Conservation (phyloP, 2,797 vertebrate genomes). For the Microcaecilia unicolor region DNA sequence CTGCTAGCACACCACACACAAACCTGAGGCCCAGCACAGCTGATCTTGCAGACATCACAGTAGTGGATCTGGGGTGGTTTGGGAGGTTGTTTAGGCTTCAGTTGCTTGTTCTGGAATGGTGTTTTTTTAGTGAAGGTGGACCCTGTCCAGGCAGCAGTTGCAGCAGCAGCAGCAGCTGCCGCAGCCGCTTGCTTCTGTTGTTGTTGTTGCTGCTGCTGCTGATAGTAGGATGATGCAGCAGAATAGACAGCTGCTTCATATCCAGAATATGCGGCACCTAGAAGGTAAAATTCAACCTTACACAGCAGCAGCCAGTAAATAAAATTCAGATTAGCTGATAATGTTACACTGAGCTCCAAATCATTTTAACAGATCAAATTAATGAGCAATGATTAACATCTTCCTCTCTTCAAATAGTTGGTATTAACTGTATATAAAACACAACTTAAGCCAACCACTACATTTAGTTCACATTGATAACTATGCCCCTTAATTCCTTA, state of each 20-base stretch:
- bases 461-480: too few relatives aligned
- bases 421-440: too few relatives aligned
- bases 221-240: constrained; percentile 92
- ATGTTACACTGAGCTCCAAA: too few relatives aligned
- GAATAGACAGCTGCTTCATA: constrained; percentile 97
- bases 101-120: constrained; percentile 89
- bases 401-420: too few relatives aligned
- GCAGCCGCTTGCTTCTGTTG: constrained; percentile 81
- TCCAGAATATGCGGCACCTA: constrained; percentile 92
- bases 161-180: constrained; percentile 79
- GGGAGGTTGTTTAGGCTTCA: constrained; percentile 89
- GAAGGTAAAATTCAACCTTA: constrained; percentile 9
- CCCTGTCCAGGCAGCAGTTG: constrained; percentile 86
- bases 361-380: too few relatives aligned
- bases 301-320: neutral
- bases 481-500: too few relatives aligned
- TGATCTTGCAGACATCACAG: constrained; percentile 97
- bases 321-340: too few relatives aligned
- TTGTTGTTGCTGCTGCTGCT: constrained; percentile 84
- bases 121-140: constrained; percentile 92
- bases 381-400: too few relatives aligned
- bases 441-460: too few relatives aligned
- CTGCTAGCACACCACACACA: constrained; percentile 24
- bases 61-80: constrained; percentile 97
- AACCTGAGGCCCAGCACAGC: constrained; percentile 96